A percentile compares a stretch with the other conserved stretches of the same genome.
phyloP scores from a whole-genome alignment of 2,888 invertebrate genomes.

The Carabus problematicus region DNA sequence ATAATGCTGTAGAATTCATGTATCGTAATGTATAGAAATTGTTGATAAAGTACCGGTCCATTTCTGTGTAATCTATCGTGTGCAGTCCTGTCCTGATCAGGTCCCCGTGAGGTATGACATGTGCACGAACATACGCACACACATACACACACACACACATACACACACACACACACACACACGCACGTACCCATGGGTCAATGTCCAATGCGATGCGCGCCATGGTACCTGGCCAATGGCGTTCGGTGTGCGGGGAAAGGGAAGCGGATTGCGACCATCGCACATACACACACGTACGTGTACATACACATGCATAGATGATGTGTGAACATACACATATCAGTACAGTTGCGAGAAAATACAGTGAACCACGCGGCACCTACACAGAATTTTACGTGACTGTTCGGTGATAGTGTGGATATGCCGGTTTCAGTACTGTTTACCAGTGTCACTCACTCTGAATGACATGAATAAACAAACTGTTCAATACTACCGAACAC shows the following conservation, averaged over 20 bases:
- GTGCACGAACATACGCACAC: conserved; percentile 4
- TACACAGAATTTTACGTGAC: too few species aligned
- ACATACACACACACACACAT: conserved; percentile 11
- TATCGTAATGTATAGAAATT: too few species aligned
- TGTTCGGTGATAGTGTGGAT: too few species aligned
- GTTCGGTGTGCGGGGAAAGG: conserved; percentile 5
- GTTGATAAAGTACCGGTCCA: not conserved
- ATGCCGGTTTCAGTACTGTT: too few species aligned
- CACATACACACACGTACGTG: conserved; percentile 3
- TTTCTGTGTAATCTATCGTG: not conserved
- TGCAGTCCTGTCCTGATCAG: conserved; percentile 4
- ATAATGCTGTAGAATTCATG: too few species aligned
- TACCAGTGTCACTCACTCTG: too few species aligned
- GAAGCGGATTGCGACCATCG: not conserved
- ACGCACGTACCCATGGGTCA: conserved; percentile 10
- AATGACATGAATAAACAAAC: too few species aligned
- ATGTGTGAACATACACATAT: conserved; percentile 17
- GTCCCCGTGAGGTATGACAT: conserved; percentile 9
- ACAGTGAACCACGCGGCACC: conserved; percentile 2
- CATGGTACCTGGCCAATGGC: not conserved
- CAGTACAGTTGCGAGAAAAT: conserved; percentile 11
- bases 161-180: conserved; percentile 12
- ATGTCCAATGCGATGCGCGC: not conserved
- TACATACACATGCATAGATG: conserved; percentile 1
- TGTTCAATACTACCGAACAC: too few species aligned